Conservation (phyloP, 2,797 vertebrate genomes). For the Neostethus bicornis region DNA sequence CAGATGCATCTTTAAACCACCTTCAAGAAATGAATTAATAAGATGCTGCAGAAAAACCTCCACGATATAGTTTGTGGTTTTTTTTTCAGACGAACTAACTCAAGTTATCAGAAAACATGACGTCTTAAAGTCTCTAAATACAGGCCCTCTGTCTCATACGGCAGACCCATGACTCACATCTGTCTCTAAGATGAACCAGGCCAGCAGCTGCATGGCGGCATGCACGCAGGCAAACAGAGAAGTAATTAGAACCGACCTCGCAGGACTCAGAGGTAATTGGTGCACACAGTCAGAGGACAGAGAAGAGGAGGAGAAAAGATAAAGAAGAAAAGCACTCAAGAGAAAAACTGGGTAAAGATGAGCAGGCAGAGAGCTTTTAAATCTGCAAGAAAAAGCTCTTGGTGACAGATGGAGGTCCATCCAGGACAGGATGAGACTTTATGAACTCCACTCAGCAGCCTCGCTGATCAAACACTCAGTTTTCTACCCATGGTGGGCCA, state of each 20-base stretch:
- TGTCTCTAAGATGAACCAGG: constrained; percentile 26
- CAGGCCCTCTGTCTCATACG: too few species aligned
- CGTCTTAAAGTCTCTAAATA: too few species aligned
- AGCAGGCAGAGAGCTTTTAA: constrained; percentile 14
- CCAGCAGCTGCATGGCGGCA: background rate
- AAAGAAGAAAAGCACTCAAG: constrained; percentile 19
- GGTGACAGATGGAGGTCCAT: constrained; percentile 44
- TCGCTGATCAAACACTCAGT: too few species aligned
- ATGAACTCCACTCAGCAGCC: constrained; percentile 36
- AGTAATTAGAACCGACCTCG: constrained; percentile 67
- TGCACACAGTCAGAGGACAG: constrained; percentile 17
- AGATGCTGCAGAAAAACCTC: too few species aligned
- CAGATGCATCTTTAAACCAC: too few species aligned
- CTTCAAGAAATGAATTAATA: too few species aligned
- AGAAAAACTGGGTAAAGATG: constrained; percentile 17
- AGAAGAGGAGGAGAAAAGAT: constrained; percentile 10
- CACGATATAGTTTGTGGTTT: too few species aligned
- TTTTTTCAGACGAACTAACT: too few species aligned
- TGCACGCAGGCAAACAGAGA: constrained; percentile 11
- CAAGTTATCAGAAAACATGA: too few species aligned
- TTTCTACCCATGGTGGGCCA: too few species aligned
- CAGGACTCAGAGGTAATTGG: constrained; percentile 55
- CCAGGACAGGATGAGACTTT: constrained; percentile 29
- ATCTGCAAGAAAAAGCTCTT: constrained; percentile 57
- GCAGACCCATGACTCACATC: constrained; percentile 48